Conservation (phyloP, 1,140 invertebrate genomes). For the Drosophila kohkoa region DNA sequence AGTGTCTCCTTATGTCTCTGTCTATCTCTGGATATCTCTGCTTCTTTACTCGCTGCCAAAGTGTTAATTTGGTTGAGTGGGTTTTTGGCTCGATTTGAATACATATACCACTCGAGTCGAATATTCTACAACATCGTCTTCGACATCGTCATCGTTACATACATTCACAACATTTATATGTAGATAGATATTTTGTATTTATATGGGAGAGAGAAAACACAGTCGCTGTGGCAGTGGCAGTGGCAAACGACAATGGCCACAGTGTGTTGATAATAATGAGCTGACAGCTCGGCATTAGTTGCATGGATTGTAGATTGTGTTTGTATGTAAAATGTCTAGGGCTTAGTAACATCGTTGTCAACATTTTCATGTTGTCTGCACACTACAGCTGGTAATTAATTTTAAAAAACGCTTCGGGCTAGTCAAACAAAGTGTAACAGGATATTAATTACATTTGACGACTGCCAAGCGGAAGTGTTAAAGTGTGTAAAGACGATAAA, state of each 20-base stretch:
- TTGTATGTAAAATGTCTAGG: conserved; percentile 76
- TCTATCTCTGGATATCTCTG: conserved; percentile 15
- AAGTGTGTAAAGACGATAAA: conserved; percentile 75
- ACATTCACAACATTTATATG: conserved; percentile 9
- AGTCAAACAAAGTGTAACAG: conserved; percentile 82
- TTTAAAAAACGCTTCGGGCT: conserved; percentile 78
- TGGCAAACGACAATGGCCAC: conserved; percentile 48
- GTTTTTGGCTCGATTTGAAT: conserved; percentile 81
- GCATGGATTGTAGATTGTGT: conserved; percentile 64
- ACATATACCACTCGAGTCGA: conserved; percentile 27
- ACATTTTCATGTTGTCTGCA: conserved; percentile 77
- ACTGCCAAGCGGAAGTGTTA: conserved; percentile 78
- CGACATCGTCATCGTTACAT: neutral
- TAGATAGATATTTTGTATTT: conserved; percentile 20
- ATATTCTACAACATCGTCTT: conserved; percentile 9
- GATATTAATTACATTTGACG: conserved; percentile 83
- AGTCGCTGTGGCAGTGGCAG: conserved; percentile 11
- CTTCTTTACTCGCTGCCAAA: conserved; percentile 43
- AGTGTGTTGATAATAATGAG: conserved; percentile 81
- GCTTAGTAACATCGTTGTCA: conserved; percentile 80
- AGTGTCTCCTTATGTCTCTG: neutral
- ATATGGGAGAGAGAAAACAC: neutral
- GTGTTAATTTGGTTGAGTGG: conserved; percentile 83
- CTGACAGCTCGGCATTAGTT: conserved; percentile 82
- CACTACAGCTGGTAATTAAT: conserved; percentile 74